phyloP scores from a whole-genome alignment of 2,888 invertebrate species.

The Tachina grossa region DNA sequence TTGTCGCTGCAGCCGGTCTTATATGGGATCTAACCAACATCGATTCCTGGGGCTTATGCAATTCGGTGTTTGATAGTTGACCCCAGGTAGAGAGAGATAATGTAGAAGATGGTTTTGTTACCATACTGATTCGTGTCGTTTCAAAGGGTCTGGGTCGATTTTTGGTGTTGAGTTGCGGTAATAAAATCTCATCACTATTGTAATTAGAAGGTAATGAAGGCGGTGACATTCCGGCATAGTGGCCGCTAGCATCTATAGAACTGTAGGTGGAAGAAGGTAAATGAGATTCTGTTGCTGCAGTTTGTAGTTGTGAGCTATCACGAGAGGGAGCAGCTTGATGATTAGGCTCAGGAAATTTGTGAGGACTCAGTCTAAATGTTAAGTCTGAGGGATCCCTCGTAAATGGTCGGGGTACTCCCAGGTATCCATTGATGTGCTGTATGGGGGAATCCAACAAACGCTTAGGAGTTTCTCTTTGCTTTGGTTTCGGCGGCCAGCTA shows the following conservation, averaged over 20 bases:
- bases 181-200: conserved; percentile 86
- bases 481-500: conserved; percentile 56
- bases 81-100: conserved; percentile 78
- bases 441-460: conserved; percentile 85
- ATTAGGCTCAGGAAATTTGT: conserved; percentile 51
- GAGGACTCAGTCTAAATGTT: conserved; percentile 73
- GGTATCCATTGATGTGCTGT: conserved; percentile 83
- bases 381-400: conserved; percentile 81
- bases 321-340: conserved; percentile 63
- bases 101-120: conserved; percentile 75
- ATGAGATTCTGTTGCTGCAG: conserved; percentile 74
- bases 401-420: conserved; percentile 84
- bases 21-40: conserved; percentile 80
- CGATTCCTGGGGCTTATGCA: conserved; percentile 84
- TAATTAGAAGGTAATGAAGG: conserved; percentile 74
- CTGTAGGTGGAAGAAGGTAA: conserved; percentile 81
- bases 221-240: conserved; percentile 79
- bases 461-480: conserved; percentile 80
- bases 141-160: conserved; percentile 85
- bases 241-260: conserved; percentile 81
- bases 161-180: conserved; percentile 88
- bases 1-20: conserved; percentile 78
- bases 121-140: conserved; percentile 74
- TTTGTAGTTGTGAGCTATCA: conserved; percentile 60
- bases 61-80: conserved; percentile 81